Evolutionary conservation across 2,113 vertebrate species (phyloP), one percentile per base, ranked within the genome.

Genomic region (Psammodynastes pulverulentus): DNA sequence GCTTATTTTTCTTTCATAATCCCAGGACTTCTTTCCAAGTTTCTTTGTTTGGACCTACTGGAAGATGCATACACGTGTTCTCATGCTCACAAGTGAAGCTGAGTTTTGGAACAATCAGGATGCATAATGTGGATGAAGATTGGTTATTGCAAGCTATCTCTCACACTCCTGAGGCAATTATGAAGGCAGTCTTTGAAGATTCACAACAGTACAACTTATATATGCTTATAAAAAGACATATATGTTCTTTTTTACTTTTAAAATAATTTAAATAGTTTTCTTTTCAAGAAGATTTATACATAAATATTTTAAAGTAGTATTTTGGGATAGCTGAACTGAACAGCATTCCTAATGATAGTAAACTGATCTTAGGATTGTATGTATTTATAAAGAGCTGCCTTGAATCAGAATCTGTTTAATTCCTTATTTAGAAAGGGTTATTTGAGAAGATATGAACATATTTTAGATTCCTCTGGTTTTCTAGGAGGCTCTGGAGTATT

Each of bases 331-430:
- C 91, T 62, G 79, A 92, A 88, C 91, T 62, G 79, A 92, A 88
- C 86, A 93, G 92, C 89, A 93, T 49, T 21, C 88, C 90, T 29
- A 39, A 46, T 92, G 58, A 91, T 90, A 94, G 58, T 51, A 91
- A 0, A 45, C 51, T 92, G 93, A 90, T 86, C 92, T 88, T 93
- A 87, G 48, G 86, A 93, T 34, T 94, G 91, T 94, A 51, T 90
- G 29, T 92, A 91, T 84, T 89, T 94, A 93, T 91, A 79, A 86
- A 93, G 85, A 95, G 96, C 91, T 96, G 88, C 90, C 92, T 91
- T 92, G 90, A 96, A 96, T 91, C 56, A 62, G 89, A 94, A 96
- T 95, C 93, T 93, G 90, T 91, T 97, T 95, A 24, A 52, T 95
- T 97, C 91, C 89, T 93, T 93, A 94, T 92, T 94, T 88, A 96